Conservation (phyloP, 1,140 invertebrate species). For the Palaemon carinicauda region DNA sequence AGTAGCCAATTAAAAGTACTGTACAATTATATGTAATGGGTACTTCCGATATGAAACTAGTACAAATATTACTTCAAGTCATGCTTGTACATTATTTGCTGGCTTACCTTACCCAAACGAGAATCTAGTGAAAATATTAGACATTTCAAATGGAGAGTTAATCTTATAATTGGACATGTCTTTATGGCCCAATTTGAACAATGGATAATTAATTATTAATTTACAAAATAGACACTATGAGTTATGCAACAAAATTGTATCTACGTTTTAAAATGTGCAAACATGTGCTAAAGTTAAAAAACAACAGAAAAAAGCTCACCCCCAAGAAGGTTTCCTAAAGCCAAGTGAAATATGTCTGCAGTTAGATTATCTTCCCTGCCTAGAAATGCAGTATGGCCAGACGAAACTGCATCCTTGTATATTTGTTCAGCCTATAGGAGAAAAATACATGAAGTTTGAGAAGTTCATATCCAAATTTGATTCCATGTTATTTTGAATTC, state of each 20-base stretch:
- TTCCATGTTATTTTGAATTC: background rate
- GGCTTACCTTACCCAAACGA: too few species aligned
- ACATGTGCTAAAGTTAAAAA: background rate
- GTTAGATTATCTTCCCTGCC: slow-evolving; percentile 15
- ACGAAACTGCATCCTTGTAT: slow-evolving; percentile 46
- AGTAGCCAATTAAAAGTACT: too few species aligned
- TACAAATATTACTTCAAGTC: too few species aligned
- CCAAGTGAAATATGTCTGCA: slow-evolving; percentile 33
- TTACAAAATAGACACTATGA: too few species aligned
- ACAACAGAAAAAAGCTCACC: background rate
- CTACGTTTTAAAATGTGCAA: background rate
- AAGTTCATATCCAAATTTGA: background rate
- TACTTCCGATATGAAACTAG: too few species aligned
- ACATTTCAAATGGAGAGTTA: too few species aligned
- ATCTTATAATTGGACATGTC: too few species aligned
- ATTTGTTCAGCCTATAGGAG: slow-evolving; percentile 39
- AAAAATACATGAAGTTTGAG: background rate
- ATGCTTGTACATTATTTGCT: too few species aligned
- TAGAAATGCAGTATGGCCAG: slow-evolving; percentile 45
- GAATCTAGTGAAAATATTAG: too few species aligned
- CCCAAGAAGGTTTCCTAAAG: slow-evolving; percentile 46
- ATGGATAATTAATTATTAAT: too few species aligned
- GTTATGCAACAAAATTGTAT: background rate
- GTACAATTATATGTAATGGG: too few species aligned
- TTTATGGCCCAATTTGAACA: too few species aligned